Conservation (phyloP, 2,113 vertebrate genomes). For the Hemicordylus capensis region DNA sequence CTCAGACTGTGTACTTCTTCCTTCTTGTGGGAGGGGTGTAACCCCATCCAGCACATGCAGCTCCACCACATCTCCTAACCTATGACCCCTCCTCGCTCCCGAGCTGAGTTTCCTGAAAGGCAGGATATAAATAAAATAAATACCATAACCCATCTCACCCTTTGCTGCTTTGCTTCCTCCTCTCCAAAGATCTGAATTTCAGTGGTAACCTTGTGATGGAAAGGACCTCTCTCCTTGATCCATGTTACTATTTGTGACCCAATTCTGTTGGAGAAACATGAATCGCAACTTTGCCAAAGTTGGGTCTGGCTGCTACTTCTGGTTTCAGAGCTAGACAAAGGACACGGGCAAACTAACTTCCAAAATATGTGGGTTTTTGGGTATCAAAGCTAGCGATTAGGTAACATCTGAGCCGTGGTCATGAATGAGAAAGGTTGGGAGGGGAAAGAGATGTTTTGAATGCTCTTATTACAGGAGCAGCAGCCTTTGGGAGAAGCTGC, state of each 20-base stretch:
- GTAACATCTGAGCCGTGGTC: constrained; percentile 36
- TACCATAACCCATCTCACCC: no score
- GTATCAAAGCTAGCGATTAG: constrained; percentile 60
- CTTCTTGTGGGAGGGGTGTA: no score
- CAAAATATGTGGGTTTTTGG: constrained; percentile 54
- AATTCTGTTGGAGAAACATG: constrained; percentile 17
- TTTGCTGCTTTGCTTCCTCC: not conserved
- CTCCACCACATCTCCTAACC: no score
- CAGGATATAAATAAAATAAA: no score
- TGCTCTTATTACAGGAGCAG: constrained; percentile 40
- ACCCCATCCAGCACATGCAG: no score
- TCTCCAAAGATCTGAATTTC: not conserved
- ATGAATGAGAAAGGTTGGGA: constrained; percentile 36
- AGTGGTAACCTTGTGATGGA: not conserved
- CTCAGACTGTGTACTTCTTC: no score
- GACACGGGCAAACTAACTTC: constrained; percentile 54
- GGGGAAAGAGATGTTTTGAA: constrained; percentile 44
- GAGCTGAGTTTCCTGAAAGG: no score
- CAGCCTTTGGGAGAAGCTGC: constrained; percentile 40
- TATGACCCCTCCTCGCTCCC: no score
- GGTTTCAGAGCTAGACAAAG: constrained; percentile 34
- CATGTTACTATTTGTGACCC: not conserved
- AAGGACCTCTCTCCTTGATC: not conserved
- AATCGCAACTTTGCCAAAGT: not conserved
- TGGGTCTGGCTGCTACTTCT: constrained; percentile 36